Conservation (phyloP, 2,113 vertebrate species). For the Pithys albifrons region DNA sequence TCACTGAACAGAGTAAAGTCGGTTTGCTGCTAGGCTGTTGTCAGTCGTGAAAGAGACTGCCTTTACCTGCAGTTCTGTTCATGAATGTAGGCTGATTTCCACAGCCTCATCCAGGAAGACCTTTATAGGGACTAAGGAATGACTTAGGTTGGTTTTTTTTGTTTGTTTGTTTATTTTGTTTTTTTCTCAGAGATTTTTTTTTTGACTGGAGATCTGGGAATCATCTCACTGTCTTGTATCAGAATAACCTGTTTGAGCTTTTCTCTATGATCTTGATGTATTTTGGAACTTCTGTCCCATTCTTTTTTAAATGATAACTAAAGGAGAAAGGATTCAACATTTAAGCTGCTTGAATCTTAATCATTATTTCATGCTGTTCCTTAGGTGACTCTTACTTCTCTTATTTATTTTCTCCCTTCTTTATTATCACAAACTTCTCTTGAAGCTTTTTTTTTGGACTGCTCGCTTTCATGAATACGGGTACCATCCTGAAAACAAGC, state of each 20-base stretch:
- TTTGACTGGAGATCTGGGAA: no score
- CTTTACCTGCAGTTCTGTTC: not conserved
- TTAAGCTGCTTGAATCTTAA: not conserved
- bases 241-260: not conserved
- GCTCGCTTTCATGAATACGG: not conserved
- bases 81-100: not conserved
- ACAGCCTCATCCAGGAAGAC: not conserved
- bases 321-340: not conserved
- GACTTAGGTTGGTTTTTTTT: not conserved
- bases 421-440: not conserved
- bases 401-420: not conserved
- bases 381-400: not conserved
- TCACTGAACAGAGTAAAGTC: not conserved
- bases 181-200: no score
- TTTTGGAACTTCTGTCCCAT: not conserved
- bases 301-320: not conserved
- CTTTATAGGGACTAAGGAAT: not conserved
- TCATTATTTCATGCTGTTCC: not conserved
- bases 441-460: not conserved
- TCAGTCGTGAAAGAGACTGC: fast-evolving
- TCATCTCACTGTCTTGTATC: not conserved
- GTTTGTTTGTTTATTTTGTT: not conserved
- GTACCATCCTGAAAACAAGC: not conserved
- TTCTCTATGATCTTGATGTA: not conserved
- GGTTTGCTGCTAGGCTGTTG: not conserved